phyloP scores from a whole-genome alignment of 2,113 vertebrate species.

The Sinocyclocheilus rhinocerous region DNA sequence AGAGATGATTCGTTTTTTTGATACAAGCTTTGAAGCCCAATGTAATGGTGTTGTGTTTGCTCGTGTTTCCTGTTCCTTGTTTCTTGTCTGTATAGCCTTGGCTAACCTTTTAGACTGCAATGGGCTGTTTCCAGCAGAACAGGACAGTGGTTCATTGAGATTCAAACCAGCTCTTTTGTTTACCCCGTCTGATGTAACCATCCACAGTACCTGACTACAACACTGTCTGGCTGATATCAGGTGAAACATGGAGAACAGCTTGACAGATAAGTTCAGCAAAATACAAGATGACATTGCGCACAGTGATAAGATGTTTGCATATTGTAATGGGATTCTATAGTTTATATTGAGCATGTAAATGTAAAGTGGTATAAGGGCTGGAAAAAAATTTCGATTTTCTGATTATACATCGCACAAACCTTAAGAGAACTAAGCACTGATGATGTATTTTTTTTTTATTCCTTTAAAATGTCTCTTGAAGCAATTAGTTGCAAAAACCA shows the following conservation, averaged over 20 bases:
- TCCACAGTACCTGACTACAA: not conserved
- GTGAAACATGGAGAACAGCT: not conserved
- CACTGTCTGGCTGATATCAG: conserved; percentile 1
- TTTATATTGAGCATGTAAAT: not conserved
- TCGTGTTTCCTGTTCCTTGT: too few relatives aligned
- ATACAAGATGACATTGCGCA: not conserved
- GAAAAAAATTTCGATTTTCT: not conserved
- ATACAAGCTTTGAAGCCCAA: too few relatives aligned
- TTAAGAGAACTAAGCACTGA: not conserved
- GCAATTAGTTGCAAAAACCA: not conserved
- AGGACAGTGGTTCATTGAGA: not conserved
- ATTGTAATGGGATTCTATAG: not conserved
- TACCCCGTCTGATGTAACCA: not conserved
- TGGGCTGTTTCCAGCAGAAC: not conserved
- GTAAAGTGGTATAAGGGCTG: not conserved
- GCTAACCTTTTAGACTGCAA: not conserved
- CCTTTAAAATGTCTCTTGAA: not conserved
- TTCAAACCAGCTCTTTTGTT: not conserved
- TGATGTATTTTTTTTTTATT: not conserved
- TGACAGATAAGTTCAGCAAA: not conserved
- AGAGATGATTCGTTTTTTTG: too few relatives aligned
- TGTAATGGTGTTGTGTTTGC: too few relatives aligned
- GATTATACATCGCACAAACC: not conserved
- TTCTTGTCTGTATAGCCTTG: not conserved
- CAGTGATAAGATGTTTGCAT: not conserved